Conservation (phyloP, 2,888 invertebrate species). For the Auanema sp. region DNA sequence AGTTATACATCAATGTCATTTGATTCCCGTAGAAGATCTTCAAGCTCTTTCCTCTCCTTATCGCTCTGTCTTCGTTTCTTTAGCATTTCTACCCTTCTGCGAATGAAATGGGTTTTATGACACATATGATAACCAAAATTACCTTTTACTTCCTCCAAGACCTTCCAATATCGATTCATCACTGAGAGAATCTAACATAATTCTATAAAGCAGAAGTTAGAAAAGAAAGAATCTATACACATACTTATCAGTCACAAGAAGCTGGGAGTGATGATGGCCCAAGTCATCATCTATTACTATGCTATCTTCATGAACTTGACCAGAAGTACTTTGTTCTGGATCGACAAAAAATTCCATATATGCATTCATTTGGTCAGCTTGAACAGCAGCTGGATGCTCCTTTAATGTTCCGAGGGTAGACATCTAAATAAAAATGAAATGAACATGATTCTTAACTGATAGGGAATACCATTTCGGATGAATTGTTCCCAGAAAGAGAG, state of each 20-base stretch:
- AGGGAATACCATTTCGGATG: not conserved
- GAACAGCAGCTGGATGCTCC: slow-evolving; percentile 30
- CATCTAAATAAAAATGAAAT: not conserved
- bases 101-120: no score
- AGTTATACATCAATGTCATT: slow-evolving; percentile 14
- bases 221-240: no score
- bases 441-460: no score
- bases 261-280: slow-evolving; percentile 1
- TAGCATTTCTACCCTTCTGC: slow-evolving; percentile 11
- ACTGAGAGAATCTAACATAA: no score
- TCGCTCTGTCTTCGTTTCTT: slow-evolving; percentile 19
- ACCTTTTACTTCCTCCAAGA: no score
- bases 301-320: slow-evolving; percentile 5
- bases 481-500: not conserved
- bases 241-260: not conserved
- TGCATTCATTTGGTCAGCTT: slow-evolving; percentile 31
- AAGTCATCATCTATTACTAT: slow-evolving; percentile 6
- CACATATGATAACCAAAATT: no score
- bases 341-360: slow-evolving; percentile 24
- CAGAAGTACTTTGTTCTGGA: slow-evolving; percentile 8
- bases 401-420: slow-evolving; percentile 14
- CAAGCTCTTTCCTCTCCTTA: slow-evolving; percentile 21
- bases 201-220: no score
- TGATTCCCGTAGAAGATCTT: slow-evolving; percentile 14
- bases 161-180: no score